Evolutionary conservation across 2,113 vertebrate genomes (phyloP).

Genomic region (Acanthochromis polyacanthus): DNA sequence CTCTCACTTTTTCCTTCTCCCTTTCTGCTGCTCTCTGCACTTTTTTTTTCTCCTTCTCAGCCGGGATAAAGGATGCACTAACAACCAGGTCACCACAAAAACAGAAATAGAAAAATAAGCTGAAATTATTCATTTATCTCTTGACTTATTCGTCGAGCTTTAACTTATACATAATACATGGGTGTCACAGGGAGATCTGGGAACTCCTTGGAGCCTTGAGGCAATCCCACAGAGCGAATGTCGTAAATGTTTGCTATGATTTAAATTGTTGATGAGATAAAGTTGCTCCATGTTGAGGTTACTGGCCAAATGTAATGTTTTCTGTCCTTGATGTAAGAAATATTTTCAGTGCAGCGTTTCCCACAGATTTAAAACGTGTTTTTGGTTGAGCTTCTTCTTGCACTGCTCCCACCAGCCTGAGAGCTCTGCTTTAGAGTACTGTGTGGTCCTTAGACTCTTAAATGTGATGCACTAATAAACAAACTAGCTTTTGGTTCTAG

Average conservation of each 20-base stretch:
- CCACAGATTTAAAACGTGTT: background rate
- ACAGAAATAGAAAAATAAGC: conserved; percentile 47
- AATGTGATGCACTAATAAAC: no score
- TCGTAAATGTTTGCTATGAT: background rate
- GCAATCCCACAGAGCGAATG: conserved; percentile 19
- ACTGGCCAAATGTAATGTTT: conserved; percentile 16
- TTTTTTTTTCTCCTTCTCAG: conserved; percentile 26
- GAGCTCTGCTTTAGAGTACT: background rate
- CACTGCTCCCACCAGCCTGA: background rate
- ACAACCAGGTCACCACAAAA: conserved; percentile 64
- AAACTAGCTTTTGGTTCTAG: no score
- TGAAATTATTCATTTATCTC: conserved; percentile 59
- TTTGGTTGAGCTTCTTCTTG: background rate
- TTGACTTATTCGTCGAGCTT: conserved; percentile 56
- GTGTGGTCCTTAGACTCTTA: no score
- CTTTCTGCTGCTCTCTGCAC: conserved; percentile 64
- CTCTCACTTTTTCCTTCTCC: conserved; percentile 30
- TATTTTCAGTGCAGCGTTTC: background rate
- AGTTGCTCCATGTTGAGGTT: conserved; percentile 1
- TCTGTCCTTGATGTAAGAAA: background rate
- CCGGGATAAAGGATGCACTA: conserved; percentile 46
- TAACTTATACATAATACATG: conserved; percentile 59
- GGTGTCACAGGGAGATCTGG: conserved; percentile 40
- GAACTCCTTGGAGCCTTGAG: conserved; percentile 14
- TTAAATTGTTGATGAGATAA: conserved; percentile 41